Evolutionary conservation across 92 coral and sea anemone genomes (phyloP).

Genomic region (Ricordea florida): DNA sequence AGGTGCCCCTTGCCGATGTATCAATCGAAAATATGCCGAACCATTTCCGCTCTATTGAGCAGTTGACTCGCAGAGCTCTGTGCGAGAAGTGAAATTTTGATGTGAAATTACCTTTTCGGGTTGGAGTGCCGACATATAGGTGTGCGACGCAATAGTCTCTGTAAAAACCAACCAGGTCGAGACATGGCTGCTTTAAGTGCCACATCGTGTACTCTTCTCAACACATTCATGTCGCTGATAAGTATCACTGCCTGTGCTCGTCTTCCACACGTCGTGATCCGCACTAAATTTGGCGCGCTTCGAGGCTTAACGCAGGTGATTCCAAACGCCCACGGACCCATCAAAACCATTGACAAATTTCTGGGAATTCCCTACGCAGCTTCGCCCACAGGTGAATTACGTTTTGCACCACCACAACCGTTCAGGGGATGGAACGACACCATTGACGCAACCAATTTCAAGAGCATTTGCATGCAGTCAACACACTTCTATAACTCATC

Average conservation of each 20-base stretch:
- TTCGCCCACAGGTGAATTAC: conserved; percentile 45
- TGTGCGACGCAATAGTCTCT: neutral
- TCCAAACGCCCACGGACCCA: conserved; percentile 47
- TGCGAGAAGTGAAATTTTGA: conserved; percentile 10
- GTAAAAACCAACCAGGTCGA: too few relatives aligned
- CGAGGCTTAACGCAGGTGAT: conserved; percentile 50
- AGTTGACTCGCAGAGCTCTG: too few relatives aligned
- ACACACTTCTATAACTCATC: conserved; percentile 18
- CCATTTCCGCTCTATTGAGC: conserved; percentile 31
- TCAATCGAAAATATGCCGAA: conserved; percentile 11
- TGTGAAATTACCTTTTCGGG: conserved; percentile 23
- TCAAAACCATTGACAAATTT: conserved; percentile 48
- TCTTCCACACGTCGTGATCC: neutral
- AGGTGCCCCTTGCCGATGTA: conserved; percentile 24
- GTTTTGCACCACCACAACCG: conserved; percentile 64
- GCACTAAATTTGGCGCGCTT: conserved; percentile 48
- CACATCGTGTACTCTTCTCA: too few relatives aligned
- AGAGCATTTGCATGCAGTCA: conserved; percentile 61
- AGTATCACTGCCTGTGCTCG: neutral
- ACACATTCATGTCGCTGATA: neutral
- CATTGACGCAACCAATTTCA: conserved; percentile 51
- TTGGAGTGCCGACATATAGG: conserved; percentile 19
- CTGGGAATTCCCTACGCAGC: conserved; percentile 73
- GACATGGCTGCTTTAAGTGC: too few relatives aligned
- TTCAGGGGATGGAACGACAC: conserved; percentile 48